phyloP scores from a whole-genome alignment of 2,113 vertebrate species.

The Holacanthus passer region DNA sequence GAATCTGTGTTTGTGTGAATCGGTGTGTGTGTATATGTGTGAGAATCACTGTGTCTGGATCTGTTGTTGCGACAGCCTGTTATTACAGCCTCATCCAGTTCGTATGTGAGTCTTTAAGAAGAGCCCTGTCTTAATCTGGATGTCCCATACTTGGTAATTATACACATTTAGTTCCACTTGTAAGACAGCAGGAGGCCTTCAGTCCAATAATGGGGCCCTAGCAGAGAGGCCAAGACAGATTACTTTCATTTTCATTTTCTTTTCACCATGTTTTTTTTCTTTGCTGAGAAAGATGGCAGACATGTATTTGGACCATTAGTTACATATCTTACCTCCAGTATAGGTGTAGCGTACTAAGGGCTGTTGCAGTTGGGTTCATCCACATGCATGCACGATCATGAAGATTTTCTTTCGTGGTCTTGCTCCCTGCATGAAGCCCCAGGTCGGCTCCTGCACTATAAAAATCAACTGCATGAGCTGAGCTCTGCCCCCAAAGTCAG shows the following conservation, averaged over 20 bases:
- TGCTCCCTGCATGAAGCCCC: no score
- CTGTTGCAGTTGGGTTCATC: no score
- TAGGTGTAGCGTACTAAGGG: no score
- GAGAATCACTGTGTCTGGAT: slow-evolving; percentile 36
- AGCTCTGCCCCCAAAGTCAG: no score
- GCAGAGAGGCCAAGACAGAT: slow-evolving; percentile 38
- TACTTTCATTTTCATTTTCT: slow-evolving; percentile 26
- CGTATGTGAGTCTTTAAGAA: slow-evolving; percentile 59
- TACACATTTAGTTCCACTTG: slow-evolving; percentile 62
- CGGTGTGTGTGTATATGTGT: no score
- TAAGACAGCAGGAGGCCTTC: slow-evolving; percentile 46
- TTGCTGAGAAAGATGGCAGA: slow-evolving; percentile 23
- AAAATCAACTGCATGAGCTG: no score
- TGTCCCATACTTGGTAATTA: slow-evolving; percentile 69
- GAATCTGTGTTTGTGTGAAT: slow-evolving; percentile 26
- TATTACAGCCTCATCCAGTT: slow-evolving; percentile 71
- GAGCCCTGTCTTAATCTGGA: slow-evolving; percentile 57
- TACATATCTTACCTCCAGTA: no score
- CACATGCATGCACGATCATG: no score
- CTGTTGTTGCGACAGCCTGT: slow-evolving; percentile 65
- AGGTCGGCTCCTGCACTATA: no score
- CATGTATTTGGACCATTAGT: slow-evolving; percentile 38
- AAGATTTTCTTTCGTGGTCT: no score
- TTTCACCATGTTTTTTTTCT: slow-evolving; percentile 25
- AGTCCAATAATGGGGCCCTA: slow-evolving; percentile 36